Conservation (phyloP, 2,113 vertebrate genomes). For the Octodon degus region DNA sequence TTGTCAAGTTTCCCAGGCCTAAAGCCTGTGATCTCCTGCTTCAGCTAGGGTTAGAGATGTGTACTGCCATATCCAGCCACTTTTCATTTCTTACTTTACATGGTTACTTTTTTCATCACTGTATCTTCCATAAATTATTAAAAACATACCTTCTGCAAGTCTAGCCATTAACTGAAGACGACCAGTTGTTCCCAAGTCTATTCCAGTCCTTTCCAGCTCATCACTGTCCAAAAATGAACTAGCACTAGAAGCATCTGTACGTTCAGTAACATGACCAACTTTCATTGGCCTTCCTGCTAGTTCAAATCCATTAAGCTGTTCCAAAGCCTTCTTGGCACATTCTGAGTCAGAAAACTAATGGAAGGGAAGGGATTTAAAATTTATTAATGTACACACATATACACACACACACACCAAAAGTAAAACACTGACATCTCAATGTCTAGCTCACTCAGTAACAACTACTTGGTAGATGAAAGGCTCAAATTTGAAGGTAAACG, state of each 20-base stretch:
- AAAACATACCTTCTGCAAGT: constrained; percentile 93
- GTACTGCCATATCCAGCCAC: background rate
- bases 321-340: constrained; percentile 97
- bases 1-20: background rate
- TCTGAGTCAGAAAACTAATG: constrained; percentile 95
- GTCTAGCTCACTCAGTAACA: background rate
- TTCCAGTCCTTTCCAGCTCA: constrained; percentile 95
- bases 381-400: background rate
- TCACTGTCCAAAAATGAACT: constrained; percentile 96
- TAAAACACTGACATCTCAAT: background rate
- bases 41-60: background rate
- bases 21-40: background rate
- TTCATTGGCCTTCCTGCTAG: constrained; percentile 98
- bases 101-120: background rate
- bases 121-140: background rate
- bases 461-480: background rate
- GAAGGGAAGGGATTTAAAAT: background rate
- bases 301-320: constrained; percentile 98
- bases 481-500: background rate
- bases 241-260: constrained; percentile 93
- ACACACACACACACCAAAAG: background rate
- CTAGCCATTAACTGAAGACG: constrained; percentile 97
- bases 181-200: constrained; percentile 96
- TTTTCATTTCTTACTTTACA: background rate
- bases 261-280: constrained; percentile 97